Evolutionary conservation across 2,888 invertebrate genomes (phyloP).

Genomic region (Yponomeuta sedellus): DNA sequence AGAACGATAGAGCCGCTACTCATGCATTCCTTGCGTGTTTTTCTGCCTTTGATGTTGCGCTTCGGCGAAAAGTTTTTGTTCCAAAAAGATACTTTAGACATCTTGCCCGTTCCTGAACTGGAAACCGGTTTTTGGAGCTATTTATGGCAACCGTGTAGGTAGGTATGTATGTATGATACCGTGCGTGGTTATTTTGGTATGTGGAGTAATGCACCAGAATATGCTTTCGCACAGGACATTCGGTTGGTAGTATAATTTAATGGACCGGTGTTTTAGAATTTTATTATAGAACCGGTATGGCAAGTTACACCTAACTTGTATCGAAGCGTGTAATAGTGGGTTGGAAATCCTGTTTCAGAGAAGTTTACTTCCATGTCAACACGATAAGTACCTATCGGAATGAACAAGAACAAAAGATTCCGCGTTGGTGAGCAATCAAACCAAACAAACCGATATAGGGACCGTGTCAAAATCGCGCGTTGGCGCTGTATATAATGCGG

Average conservation of each 20-base stretch:
- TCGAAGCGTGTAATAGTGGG: not conserved
- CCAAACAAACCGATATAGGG: not conserved
- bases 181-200: conserved; percentile 11
- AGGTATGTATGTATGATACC: not conserved
- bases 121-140: conserved; percentile 8
- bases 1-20: not conserved
- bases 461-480: not conserved
- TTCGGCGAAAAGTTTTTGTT: not conserved
- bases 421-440: not conserved
- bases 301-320: not conserved
- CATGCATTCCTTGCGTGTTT: not conserved
- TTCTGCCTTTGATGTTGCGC: not conserved
- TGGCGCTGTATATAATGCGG: not conserved
- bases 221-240: conserved; percentile 5
- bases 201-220: conserved; percentile 8
- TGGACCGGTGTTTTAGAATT: not conserved
- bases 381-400: not conserved
- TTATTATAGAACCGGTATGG: not conserved
- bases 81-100: not conserved
- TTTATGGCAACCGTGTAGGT: conserved; percentile 2
- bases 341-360: not conserved
- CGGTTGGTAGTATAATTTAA: not conserved
- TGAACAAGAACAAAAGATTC: not conserved
- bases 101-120: not conserved
- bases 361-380: not conserved